Evolutionary conservation across 2,888 invertebrate species (phyloP), one percentile per base, ranked within the genome.

Genomic region (Aethes cnicana): DNA sequence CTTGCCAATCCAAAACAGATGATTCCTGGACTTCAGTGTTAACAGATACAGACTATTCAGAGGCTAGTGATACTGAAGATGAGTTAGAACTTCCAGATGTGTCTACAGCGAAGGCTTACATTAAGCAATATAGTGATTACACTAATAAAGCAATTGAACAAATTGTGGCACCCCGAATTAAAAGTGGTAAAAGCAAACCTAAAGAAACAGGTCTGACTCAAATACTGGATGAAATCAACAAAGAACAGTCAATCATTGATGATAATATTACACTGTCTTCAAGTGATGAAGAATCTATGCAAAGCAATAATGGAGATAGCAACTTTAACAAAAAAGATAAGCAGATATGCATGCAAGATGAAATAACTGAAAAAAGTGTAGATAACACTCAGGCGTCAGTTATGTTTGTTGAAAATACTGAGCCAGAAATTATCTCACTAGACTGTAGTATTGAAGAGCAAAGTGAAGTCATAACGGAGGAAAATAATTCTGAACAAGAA

Each of bases 111-210:
- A 91, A 93, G 69, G 90, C 91, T 25, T 95, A 94, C 59, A 95
- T 95, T 90, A 89, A 93, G 71, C 95, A 95, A 76, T 93, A 95
- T 63, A 94, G 92, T 63, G 95, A 94, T 55, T 91, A 95, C 64
- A 93, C 95, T 37, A 92, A 93, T 58, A 91, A 91, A 56, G 93
- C 94, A 69, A 94, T 96, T 55, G 80, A 90, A 21, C 83, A 91
- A 62, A 90, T 94, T 48, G 81, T 94, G 57, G 59, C 64, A 28
- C 60, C 66, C 26, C 77, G 72, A 57, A 67, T 54, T 49, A 58
- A 52, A 52, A 59, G 43, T 12, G 53, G 49, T 26, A 81, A 74
- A 65, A 62, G 47, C 32, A 81, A 77, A 69, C 33, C 48, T 8
- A 78, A 72, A 50, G 53, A 57, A 23, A 61, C 66, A 5, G 73